phyloP scores from a whole-genome alignment of 1,140 invertebrate genomes.

The Theocolax elegans region DNA sequence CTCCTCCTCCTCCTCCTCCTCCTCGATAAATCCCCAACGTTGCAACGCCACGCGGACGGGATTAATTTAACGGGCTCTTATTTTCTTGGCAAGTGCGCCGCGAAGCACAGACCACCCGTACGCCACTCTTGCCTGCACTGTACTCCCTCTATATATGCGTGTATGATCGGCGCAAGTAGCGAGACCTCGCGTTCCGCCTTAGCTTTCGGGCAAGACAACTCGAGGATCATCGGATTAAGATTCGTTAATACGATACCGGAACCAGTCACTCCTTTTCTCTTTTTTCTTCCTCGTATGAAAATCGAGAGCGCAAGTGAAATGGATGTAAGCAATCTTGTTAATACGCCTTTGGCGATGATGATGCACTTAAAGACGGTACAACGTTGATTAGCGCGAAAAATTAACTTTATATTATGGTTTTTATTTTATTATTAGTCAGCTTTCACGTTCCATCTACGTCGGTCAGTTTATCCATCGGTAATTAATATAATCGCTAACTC shows the following conservation, averaged over 20 bases:
- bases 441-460: too few species aligned
- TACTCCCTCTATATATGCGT: too few species aligned
- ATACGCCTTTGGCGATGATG: background rate
- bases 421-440: too few species aligned
- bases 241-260: constrained; percentile 9
- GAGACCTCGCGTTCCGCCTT: background rate
- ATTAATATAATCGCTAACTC: too few species aligned
- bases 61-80: constrained; percentile 23
- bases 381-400: too few species aligned
- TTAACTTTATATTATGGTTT: too few species aligned
- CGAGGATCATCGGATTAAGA: constrained; percentile 1
- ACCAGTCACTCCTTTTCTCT: background rate
- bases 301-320: background rate
- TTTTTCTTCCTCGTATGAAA: background rate
- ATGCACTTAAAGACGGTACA: too few species aligned
- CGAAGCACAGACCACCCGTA: constrained; percentile 2
- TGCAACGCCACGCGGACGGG: background rate
- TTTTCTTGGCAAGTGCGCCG: background rate
- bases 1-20: too few species aligned
- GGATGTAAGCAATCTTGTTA: too few species aligned
- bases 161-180: background rate
- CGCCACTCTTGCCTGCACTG: too few species aligned
- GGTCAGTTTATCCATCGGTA: too few species aligned
- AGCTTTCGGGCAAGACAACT: too few species aligned
- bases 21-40: background rate